Base-by-base conservation (phyloP, 1,140 invertebrate species). In the Acromyrmex heyeri region DNA sequence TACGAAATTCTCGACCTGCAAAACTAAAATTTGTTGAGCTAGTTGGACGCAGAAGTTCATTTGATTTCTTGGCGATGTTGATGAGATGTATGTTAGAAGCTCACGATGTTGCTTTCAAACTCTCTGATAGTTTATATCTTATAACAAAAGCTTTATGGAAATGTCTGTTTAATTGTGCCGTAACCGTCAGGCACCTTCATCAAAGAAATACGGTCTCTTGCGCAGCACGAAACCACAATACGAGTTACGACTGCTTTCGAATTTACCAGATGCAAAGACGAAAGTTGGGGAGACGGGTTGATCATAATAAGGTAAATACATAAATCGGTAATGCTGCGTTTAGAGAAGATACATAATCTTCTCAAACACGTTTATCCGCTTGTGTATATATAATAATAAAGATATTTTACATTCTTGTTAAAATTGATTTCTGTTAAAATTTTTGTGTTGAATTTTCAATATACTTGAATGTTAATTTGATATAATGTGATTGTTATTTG, bases 1-100 rank as follows among this genome's bases (percentile, higher is more conserved):
- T 44, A 18, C 57, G 70, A 90, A 86, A 90, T 88, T 88, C 85
- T 82, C 87, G 18, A 27, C 14, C 12, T 18, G 81, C 12, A 64
- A 34, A 44, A 57, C 61, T 53, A 79, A 88, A 88, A 89, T 89
- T 89, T 59, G 76, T 86, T 61, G 57, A 57, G 57, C 48, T 30
- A 64, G 30, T 61, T 30, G 44, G 69, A 55, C 48, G 55, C 10
- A 44, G 69, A 64, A 81, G 69, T 88, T 88, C 30, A 88, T 86
- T 82, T 76, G 79, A 88, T 86, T 90, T 70, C 72, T 85, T 72
- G 21, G 24, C 55, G 44, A 34, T 24, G 70, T 44, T 2, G 67
- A 61, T 59, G 65, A 50, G 30, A 72, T 61, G 34, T 18, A 27
- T 21, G 30, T 59, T 4, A 30, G 34, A 79, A 7, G 24, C 10